phyloP scores from a whole-genome alignment of 2,797 vertebrate species.

The Cirrhinus molitorella region DNA sequence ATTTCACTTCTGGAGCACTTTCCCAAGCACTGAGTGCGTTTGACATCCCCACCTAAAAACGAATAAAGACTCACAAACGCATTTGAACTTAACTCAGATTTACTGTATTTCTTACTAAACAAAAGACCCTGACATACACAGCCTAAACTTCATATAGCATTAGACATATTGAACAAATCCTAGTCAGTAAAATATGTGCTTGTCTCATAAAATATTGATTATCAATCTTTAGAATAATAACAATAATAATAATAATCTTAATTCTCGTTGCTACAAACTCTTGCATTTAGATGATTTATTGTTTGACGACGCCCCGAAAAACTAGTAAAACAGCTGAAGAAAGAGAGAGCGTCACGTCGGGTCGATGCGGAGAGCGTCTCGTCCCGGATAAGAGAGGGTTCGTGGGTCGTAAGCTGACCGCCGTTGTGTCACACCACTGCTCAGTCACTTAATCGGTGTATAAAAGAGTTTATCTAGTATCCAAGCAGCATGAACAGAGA shows the following conservation, averaged over 20 bases:
- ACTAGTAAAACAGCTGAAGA: constrained; percentile 44
- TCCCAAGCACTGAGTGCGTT: not conserved
- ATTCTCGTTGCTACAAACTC: constrained; percentile 76
- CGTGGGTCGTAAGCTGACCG: constrained; percentile 27
- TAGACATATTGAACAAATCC: constrained; percentile 71
- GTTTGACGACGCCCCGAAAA: constrained; percentile 23
- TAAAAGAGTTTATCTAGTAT: constrained; percentile 50
- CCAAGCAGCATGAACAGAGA: constrained; percentile 54
- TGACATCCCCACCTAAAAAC: not conserved
- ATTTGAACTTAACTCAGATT: constrained; percentile 53
- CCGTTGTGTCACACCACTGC: constrained; percentile 41
- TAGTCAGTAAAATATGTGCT: constrained; percentile 81
- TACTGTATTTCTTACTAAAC: constrained; percentile 69
- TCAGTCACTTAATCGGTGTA: constrained; percentile 54
- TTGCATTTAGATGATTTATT: constrained; percentile 64
- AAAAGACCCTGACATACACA: constrained; percentile 69
- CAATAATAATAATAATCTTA: constrained; percentile 63
- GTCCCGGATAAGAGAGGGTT: not conserved
- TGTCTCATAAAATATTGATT: constrained; percentile 76
- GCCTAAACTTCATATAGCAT: constrained; percentile 71
- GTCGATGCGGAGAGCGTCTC: not conserved
- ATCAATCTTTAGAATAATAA: constrained; percentile 64
- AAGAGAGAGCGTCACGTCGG: constrained; percentile 51
- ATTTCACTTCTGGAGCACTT: not conserved
- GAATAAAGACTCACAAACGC: constrained; percentile 30